Evolutionary conservation across 2,113 vertebrate species (phyloP), one percentile per base, ranked within the genome.

Genomic region (Percina caprodes): DNA sequence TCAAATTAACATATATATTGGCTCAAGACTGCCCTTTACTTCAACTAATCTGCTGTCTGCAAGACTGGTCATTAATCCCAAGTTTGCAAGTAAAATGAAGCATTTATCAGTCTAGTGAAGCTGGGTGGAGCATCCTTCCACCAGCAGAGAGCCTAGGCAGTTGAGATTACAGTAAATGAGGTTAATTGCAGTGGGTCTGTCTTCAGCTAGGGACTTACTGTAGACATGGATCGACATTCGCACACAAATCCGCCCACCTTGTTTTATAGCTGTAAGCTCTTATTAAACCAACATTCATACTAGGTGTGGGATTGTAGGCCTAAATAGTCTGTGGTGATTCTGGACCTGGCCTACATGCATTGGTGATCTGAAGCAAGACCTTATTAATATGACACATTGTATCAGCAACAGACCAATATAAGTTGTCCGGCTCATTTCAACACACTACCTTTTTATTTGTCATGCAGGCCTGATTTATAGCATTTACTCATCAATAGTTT

Each of bases 141-240:
- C n/a, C 63, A 54, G 74, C 52, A 56, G 65, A 63, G 62, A 74
- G 77, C 80, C 80, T 45, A 81, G 81, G 78, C 83, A 5, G 35
- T 9, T 39, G 35, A 8, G 85, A 89, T 92, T 78, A 87, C 30
- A 6, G 46, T 87, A 88, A 92, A 92, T 79, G 67, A 86, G 92
- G 86, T 91, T 92, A 91, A 91, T 93, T 92, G 90, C 80, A 62
- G 72, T 77, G 91, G 72, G 86, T 88, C 81, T 18, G 42, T 83
- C 76, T 88, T 70, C 76, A 86, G 78, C 82, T 10, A 35, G 63
- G 86, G 85, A 88, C 75, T 76, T 71, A 42, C 10, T 42, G 39
- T 42, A 24, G 59, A 71, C 59, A 67, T 72, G 61, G 74, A 86
- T 81, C 76, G 55, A 12, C 69, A 60, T 61, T 48, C 48, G 75